Conservation (phyloP, 2,113 vertebrate genomes). For the Nansenia antarctica region DNA sequence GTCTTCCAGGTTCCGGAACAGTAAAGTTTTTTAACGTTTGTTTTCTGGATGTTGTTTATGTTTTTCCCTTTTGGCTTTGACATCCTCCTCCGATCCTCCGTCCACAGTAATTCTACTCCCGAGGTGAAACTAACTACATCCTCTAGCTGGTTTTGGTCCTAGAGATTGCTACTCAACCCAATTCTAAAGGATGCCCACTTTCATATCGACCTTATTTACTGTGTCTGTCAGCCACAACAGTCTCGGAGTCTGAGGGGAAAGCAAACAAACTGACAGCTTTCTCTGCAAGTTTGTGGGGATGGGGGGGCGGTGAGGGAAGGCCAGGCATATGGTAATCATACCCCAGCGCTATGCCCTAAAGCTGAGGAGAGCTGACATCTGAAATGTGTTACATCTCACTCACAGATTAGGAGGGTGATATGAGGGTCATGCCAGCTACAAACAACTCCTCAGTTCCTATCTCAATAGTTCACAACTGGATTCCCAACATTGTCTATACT, state of each 20-base stretch:
- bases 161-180: too few species aligned
- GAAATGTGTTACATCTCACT: constrained; percentile 30
- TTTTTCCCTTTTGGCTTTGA: too few species aligned
- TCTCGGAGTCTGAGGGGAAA: not conserved
- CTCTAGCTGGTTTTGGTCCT: not conserved
- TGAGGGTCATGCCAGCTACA: not conserved
- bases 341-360: constrained; percentile 8
- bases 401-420: not conserved
- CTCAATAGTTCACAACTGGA: not conserved
- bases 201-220: not conserved
- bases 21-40: too few species aligned
- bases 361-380: constrained; percentile 43
- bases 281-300: not conserved
- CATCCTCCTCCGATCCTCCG: too few species aligned
- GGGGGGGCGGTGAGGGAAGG: not conserved
- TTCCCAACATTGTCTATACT: not conserved
- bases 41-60: too few species aligned
- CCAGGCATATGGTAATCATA: constrained; percentile 14
- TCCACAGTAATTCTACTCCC: too few species aligned
- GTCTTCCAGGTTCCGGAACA: too few species aligned
- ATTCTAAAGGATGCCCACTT: not conserved
- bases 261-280: not conserved
- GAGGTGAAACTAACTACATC: too few species aligned
- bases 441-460: not conserved
- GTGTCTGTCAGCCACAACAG: not conserved